These are phyloP conservation scores for Sarcoramphus papa DNA, from an alignment of 2,797 vertebrate genomes.

Conservation along the genomic window DNA sequence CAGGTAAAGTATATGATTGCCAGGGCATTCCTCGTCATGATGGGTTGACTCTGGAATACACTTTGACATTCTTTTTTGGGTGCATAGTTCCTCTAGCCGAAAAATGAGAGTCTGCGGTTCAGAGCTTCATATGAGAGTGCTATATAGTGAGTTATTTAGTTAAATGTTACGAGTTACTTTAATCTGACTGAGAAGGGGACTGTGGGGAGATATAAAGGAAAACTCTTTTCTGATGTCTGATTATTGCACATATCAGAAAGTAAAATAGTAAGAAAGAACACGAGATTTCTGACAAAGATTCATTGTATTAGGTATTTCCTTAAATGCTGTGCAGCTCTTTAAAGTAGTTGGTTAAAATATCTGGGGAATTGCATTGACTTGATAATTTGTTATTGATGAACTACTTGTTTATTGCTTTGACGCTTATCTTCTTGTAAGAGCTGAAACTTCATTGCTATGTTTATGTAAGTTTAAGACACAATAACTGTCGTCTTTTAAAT, in stretches of 20 bases:
- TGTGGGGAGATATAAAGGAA: not conserved
- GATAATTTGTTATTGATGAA: not conserved
- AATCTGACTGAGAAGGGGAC: not conserved
- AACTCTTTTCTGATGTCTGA: not conserved
- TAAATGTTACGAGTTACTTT: not conserved
- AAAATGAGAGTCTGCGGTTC: not conserved
- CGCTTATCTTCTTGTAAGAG: not conserved
- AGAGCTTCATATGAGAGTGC: not conserved
- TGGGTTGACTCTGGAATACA: not conserved
- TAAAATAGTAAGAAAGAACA: not conserved
- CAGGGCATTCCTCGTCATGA: not conserved
- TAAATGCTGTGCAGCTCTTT: not conserved
- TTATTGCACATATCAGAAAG: not conserved
- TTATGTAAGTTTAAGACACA: not conserved
- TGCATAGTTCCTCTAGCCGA: not conserved
- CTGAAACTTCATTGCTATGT: not conserved
- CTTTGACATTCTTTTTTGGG: not conserved
- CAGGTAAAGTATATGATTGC: conserved; percentile 75
- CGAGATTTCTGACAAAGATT: not conserved
- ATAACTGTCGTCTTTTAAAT: not conserved
- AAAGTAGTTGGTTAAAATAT: not conserved
- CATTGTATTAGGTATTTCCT: not conserved
- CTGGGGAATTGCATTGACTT: not conserved
- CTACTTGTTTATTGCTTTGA: not conserved
- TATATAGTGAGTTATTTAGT: not conserved